phyloP scores from a whole-genome alignment of 2,797 vertebrate genomes.

The Tenualosa thibaudeaui region DNA sequence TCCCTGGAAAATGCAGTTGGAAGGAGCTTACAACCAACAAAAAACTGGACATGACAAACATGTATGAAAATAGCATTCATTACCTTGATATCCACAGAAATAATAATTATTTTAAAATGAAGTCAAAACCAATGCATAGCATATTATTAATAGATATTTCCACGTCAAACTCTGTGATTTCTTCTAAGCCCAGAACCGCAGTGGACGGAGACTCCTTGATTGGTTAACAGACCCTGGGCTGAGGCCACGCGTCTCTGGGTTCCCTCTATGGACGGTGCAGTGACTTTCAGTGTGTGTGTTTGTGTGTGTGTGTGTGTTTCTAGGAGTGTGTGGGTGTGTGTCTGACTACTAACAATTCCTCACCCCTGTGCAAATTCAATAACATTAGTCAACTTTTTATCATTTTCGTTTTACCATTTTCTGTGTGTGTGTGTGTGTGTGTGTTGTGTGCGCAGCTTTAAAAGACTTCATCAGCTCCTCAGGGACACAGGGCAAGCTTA shows the following conservation, averaged over 20 bases:
- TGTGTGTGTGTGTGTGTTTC: background rate
- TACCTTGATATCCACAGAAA: slow-evolving; percentile 54
- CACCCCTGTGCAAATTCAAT: slow-evolving; percentile 1
- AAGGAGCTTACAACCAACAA: slow-evolving; percentile 57
- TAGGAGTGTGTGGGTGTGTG: background rate
- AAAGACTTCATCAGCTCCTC: background rate
- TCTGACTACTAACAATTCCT: background rate
- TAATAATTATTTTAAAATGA: slow-evolving; percentile 52
- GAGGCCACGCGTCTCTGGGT: background rate
- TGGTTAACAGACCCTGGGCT: background rate
- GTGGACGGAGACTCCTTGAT: slow-evolving; percentile 23
- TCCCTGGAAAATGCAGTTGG: slow-evolving; percentile 39
- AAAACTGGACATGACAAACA: slow-evolving; percentile 14
- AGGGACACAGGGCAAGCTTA: no score
- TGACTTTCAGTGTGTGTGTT: slow-evolving; percentile 2
- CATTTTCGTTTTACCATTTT: background rate
- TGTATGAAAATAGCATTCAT: slow-evolving; percentile 62
- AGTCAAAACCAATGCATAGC: slow-evolving; percentile 67
- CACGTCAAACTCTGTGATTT: slow-evolving; percentile 55
- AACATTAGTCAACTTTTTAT: background rate
- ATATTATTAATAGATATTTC: slow-evolving; percentile 37
- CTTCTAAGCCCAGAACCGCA: slow-evolving; percentile 58
- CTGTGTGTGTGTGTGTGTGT: slow-evolving; percentile 3
- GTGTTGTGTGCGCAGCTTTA: background rate
- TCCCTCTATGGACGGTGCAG: background rate